Percentiles rank a stretch among this genome's conserved stretches.
These are phyloP conservation scores for Drosophila monieri DNA, from an alignment of 2,888 invertebrate genomes.

Conservation along the genomic window DNA sequence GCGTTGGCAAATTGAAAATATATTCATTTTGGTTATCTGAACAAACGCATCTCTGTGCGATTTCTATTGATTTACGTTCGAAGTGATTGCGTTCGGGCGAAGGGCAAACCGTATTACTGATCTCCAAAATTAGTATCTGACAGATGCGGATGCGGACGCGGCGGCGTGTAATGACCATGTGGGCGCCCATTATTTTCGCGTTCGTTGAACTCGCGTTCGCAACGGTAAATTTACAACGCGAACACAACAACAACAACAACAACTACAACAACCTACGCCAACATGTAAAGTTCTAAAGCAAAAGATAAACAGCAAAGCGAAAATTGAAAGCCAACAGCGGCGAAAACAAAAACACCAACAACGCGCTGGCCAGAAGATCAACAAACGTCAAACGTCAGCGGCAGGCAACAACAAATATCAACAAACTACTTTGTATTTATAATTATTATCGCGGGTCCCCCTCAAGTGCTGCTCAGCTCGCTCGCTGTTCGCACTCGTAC, in stretches of 20 bases:
- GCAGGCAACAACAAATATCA: slow-evolving; percentile 66
- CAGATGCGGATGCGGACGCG: slow-evolving; percentile 46
- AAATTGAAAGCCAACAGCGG: slow-evolving; percentile 61
- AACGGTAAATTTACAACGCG: slow-evolving; percentile 76
- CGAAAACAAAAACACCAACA: slow-evolving; percentile 37
- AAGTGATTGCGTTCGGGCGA: slow-evolving; percentile 4
- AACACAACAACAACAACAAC: slow-evolving; percentile 40
- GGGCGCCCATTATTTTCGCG: slow-evolving; percentile 56
- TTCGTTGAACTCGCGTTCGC: slow-evolving; percentile 69
- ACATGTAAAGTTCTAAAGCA: slow-evolving; percentile 79
- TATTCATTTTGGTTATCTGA: slow-evolving; percentile 57
- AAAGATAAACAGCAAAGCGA: slow-evolving; percentile 73
- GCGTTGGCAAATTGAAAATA: slow-evolving; percentile 48
- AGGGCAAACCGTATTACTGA: not conserved
- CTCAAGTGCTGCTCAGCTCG: slow-evolving; percentile 10
- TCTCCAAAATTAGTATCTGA: slow-evolving; percentile 12
- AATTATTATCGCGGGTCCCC: slow-evolving; percentile 68
- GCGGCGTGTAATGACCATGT: slow-evolving; percentile 57
- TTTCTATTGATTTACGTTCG: slow-evolving; percentile 53
- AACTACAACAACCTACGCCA: slow-evolving; percentile 72
- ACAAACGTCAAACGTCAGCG: slow-evolving; percentile 40
- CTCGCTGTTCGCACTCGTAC: slow-evolving; percentile 58
- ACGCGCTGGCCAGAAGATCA: slow-evolving; percentile 23
- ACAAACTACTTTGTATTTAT: slow-evolving; percentile 79
- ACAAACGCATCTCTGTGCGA: slow-evolving; percentile 61